Conservation (phyloP, 2,113 vertebrate genomes). For the Lampris incognitus region DNA sequence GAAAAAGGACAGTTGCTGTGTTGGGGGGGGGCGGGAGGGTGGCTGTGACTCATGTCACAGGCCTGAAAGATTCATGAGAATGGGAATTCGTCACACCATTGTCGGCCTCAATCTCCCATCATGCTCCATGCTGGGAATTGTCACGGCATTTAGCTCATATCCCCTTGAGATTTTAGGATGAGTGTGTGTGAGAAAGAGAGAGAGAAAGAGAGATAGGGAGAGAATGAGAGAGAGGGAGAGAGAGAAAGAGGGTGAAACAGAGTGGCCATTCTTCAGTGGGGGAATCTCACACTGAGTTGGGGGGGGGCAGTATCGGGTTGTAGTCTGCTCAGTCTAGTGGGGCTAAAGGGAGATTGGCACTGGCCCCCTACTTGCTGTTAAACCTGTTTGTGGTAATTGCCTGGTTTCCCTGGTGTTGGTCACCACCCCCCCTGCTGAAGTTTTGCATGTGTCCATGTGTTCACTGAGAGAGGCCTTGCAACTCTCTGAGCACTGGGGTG, state of each 20-base stretch:
- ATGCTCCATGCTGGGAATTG: constrained; percentile 71
- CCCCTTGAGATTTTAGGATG: constrained; percentile 43
- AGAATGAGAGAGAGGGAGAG: background rate
- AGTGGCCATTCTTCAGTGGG: constrained; percentile 73
- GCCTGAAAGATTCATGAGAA: constrained; percentile 60
- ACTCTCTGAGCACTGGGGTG: background rate
- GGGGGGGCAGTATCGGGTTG: constrained; percentile 65
- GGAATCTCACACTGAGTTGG: constrained; percentile 52
- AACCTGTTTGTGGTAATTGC: constrained; percentile 26
- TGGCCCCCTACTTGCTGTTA: constrained; percentile 1
- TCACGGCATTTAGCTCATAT: constrained; percentile 74
- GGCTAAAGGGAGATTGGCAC: constrained; percentile 12
- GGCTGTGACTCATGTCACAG: constrained; percentile 64
- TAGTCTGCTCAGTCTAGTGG: constrained; percentile 38
- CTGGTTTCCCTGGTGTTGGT: background rate
- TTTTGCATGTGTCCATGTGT: background rate
- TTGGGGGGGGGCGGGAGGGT: constrained; percentile 19
- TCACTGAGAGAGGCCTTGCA: background rate
- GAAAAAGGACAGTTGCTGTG: background rate
- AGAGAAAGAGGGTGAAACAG: constrained; percentile 43
- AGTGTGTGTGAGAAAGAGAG: constrained; percentile 19
- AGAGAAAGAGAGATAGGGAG: constrained; percentile 16
- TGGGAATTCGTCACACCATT: constrained; percentile 76
- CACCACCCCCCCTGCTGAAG: background rate
- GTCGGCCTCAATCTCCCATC: constrained; percentile 68